Evolutionary conservation across 1,140 invertebrate species (phyloP), one percentile per base, ranked within the genome.

Genomic region (Drosophila saltans): DNA sequence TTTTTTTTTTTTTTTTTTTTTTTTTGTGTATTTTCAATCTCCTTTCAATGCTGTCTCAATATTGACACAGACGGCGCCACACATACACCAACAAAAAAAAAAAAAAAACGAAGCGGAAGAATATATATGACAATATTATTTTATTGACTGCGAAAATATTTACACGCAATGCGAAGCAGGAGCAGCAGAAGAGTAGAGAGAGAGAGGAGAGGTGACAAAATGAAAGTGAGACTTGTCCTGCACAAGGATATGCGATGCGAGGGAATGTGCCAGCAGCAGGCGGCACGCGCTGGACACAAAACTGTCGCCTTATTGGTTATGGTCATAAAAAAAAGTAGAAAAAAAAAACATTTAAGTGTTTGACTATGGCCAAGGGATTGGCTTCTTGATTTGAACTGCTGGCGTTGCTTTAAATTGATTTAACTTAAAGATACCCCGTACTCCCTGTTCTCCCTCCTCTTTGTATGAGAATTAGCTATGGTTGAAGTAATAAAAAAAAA

Each of bases 111-210:
- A 41, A 24, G 10, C 66, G 36, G 24, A 65, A 21, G 39, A 71
- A 74, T 82, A 86, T 77, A 89, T 88, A 88, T 88, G 85, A 88
- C 84, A 88, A 89, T 88, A 88, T 88, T 88, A 89, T 88, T 88
- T 88, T 88, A 88, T 88, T 89, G 84, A 88, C 84, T 88, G 85
- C 78, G 81, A 88, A 88, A 88, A 88, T 88, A 89, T 88, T 88
- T 80, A 89, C 84, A 88, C 84, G 80, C 80, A 88, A 77, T 81
- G 72, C 65, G 55, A 61, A 65, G 60, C 40, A 45, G n/a, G 26
- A 11, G 28, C 24, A 45, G 58, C 41, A 59, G 10, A 24, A 66
- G 69, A 69, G 69, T 69, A 81, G 81, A 59, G 45, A 67, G 52
- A 64, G 43, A 8, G 45, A 30, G 5, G 11, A 21, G 41, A 9